These are phyloP conservation scores for Boleophthalmus pectinirostris DNA, from an alignment of 2,113 vertebrate species.

Conservation along the genomic window DNA sequence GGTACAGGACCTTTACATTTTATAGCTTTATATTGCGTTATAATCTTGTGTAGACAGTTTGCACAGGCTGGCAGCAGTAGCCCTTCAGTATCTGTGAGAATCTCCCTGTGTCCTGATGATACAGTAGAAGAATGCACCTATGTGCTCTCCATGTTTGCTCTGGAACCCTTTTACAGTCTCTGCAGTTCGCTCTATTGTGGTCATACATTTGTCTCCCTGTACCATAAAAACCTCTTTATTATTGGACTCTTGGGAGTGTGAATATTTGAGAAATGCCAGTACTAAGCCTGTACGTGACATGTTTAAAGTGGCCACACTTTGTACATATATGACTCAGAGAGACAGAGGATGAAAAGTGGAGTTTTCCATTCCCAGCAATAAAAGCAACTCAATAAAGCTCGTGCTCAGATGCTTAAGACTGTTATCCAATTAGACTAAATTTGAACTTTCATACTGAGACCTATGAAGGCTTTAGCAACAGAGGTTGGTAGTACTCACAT, in stretches of 20 bases:
- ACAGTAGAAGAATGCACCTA: slow-evolving; percentile 15
- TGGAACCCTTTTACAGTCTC: slow-evolving; percentile 30
- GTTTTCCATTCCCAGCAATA: slow-evolving; percentile 38
- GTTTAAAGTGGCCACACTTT: slow-evolving; percentile 44
- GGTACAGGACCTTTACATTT: too few relatives aligned
- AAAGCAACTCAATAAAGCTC: slow-evolving; percentile 30
- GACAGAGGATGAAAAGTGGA: slow-evolving; percentile 28
- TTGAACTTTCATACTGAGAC: slow-evolving; percentile 9
- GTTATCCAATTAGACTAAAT: slow-evolving; percentile 42
- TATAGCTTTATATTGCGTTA: neutral
- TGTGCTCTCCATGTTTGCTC: slow-evolving; percentile 29
- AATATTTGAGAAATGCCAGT: slow-evolving; percentile 50
- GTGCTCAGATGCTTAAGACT: slow-evolving; percentile 25
- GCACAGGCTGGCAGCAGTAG: neutral
- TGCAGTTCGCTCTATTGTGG: slow-evolving; percentile 32
- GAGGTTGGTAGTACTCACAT: too few relatives aligned
- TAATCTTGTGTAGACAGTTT: neutral
- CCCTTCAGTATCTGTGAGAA: neutral
- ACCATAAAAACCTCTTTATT: slow-evolving; percentile 22
- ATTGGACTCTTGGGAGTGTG: neutral
- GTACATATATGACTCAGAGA: slow-evolving; percentile 36
- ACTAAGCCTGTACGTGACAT: slow-evolving; percentile 41
- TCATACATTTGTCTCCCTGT: slow-evolving; percentile 16
- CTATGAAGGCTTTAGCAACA: slow-evolving; percentile 18
- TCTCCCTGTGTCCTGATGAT: slow-evolving; percentile 22